Conservation (phyloP, 2,113 vertebrate species). For the Psilopsiagon aymara region DNA sequence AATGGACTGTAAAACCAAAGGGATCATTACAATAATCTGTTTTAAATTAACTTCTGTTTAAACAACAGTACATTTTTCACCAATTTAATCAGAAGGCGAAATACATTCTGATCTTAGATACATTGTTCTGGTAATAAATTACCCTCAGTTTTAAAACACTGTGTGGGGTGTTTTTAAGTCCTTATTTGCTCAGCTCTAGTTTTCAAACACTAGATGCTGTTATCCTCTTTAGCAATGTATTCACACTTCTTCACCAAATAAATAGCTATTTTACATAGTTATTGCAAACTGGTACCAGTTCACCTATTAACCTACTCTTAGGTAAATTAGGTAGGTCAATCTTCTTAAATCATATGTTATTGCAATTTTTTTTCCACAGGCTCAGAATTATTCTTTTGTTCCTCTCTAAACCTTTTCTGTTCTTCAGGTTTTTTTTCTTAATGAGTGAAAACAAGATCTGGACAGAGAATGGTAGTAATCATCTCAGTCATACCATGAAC, state of each 20-base stretch:
- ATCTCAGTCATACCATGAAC: constrained; percentile 39
- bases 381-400: background rate
- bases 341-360: background rate
- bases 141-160: background rate
- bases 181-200: background rate
- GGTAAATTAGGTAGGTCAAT: background rate
- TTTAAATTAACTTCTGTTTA: constrained; percentile 58
- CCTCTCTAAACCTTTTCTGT: background rate
- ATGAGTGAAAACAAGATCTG: constrained; percentile 6
- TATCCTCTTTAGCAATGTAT: background rate
- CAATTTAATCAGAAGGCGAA: constrained; percentile 20
- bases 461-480: constrained; percentile 20
- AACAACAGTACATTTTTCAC: constrained; percentile 21
- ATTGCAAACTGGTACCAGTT: background rate
- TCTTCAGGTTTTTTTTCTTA: background rate
- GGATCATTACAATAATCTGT: constrained; percentile 41
- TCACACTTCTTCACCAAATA: background rate
- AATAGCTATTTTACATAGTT: background rate
- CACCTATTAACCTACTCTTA: background rate
- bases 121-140: constrained; percentile 17
- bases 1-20: constrained; percentile 51
- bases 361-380: background rate
- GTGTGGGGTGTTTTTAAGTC: background rate
- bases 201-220: background rate
- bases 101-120: background rate